Evolutionary conservation across 2,888 invertebrate genomes (phyloP).

Genomic region (Amblyjoppa fuscipennis): DNA sequence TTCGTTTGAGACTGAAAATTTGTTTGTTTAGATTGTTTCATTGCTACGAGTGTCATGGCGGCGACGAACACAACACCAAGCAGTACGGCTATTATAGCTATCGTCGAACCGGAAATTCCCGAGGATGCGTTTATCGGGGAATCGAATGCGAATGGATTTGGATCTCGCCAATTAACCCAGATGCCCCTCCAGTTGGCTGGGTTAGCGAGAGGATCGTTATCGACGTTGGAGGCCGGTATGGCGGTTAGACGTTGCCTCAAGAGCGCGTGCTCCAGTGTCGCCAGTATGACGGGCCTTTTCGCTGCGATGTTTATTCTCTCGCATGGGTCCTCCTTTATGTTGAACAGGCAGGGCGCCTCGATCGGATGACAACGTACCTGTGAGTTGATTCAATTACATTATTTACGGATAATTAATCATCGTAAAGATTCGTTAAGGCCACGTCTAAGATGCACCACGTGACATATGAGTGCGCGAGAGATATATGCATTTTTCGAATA

Average conservation of each 20-base stretch:
- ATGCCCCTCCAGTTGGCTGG: slow-evolving; percentile 86
- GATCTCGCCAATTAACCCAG: slow-evolving; percentile 88
- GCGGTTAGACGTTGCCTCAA: slow-evolving; percentile 84
- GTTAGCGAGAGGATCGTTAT: slow-evolving; percentile 85
- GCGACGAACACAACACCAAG: slow-evolving; percentile 70
- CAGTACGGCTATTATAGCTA: slow-evolving; percentile 70
- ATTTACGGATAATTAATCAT: neutral
- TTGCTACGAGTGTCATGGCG: slow-evolving; percentile 66
- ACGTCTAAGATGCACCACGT: no score
- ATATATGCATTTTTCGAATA: no score
- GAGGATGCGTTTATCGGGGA: slow-evolving; percentile 23
- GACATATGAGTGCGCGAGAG: no score
- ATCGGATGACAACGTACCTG: slow-evolving; percentile 80
- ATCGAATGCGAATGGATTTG: slow-evolving; percentile 39
- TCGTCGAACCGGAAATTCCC: slow-evolving; percentile 69
- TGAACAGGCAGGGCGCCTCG: slow-evolving; percentile 83
- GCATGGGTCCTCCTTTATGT: slow-evolving; percentile 84
- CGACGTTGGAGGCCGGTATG: slow-evolving; percentile 84
- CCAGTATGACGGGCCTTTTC: slow-evolving; percentile 82
- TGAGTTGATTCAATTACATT: neutral
- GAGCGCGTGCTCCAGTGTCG: slow-evolving; percentile 85
- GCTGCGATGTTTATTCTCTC: slow-evolving; percentile 85
- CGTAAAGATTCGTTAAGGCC: no score
- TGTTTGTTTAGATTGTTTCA: slow-evolving; percentile 64
- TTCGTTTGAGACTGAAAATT: slow-evolving; percentile 64